Evolutionary conservation across 2,113 vertebrate species (phyloP).

Genomic region (Xerus inauris): DNA sequence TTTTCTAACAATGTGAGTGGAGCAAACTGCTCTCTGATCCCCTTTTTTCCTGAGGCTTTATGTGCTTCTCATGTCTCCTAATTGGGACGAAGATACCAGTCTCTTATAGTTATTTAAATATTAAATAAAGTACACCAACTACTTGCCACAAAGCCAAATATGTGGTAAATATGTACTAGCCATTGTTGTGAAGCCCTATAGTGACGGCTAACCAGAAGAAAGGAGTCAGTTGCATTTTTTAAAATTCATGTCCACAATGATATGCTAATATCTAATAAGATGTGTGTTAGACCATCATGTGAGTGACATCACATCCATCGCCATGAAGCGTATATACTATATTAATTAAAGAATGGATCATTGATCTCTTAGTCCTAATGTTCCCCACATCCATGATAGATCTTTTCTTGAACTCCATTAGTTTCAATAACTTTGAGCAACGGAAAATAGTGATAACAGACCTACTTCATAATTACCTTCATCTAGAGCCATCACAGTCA

Average conservation of each 20-base stretch:
- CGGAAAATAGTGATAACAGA: not conserved
- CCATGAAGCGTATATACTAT: not conserved
- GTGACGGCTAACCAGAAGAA: not conserved
- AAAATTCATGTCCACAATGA: not conserved
- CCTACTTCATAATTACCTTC: not conserved
- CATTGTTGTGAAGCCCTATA: not conserved
- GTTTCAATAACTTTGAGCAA: constrained; percentile 5
- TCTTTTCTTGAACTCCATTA: not conserved
- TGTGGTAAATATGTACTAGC: not conserved
- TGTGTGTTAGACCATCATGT: not conserved
- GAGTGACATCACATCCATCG: not conserved
- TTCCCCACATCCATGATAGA: not conserved
- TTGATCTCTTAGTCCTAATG: not conserved
- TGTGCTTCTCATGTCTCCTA: not conserved
- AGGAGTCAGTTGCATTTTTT: not conserved
- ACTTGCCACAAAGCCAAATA: not conserved
- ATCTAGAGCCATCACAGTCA: not conserved
- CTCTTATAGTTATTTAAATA: not conserved
- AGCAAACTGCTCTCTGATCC: not conserved
- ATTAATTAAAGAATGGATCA: not conserved
- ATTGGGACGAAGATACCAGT: not conserved
- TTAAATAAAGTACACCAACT: not conserved
- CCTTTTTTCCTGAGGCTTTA: not conserved
- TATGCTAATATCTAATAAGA: not conserved
- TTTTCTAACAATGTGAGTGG: not conserved